Evolutionary conservation across 2,113 vertebrate genomes (phyloP).

Genomic region (Numida meleagris): DNA sequence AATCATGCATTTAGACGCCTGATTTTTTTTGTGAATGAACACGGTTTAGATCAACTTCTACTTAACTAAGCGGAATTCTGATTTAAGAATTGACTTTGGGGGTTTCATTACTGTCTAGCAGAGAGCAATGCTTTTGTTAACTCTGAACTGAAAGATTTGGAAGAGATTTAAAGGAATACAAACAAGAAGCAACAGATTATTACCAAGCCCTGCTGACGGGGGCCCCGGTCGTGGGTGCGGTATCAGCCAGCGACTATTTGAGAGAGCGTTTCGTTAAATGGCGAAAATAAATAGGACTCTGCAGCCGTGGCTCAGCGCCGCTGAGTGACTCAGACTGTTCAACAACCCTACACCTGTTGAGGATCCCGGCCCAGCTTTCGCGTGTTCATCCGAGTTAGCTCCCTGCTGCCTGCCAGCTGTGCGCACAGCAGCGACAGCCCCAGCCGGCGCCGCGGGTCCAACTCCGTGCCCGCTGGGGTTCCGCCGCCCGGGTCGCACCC

Average conservation of each 20-base stretch:
- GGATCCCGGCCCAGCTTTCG: background rate
- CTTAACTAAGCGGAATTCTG: background rate
- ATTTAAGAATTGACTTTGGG: background rate
- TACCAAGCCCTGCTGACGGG: background rate
- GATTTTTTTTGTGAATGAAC: background rate
- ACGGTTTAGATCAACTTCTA: background rate
- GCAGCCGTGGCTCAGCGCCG: background rate
- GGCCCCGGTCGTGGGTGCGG: background rate
- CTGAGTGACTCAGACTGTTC: background rate
- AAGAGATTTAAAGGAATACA: background rate
- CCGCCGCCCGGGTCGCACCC: too few species aligned
- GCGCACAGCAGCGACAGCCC: background rate
- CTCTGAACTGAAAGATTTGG: background rate
- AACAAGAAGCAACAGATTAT: background rate
- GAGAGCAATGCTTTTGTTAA: background rate
- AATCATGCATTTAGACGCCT: background rate
- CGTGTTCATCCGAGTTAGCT: background rate
- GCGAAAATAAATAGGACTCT: background rate
- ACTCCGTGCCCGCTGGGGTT: too few species aligned
- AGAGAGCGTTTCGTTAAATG: background rate
- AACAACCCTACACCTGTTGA: conserved; percentile 27
- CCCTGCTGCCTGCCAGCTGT: too few species aligned
- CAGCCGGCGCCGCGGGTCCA: too few species aligned
- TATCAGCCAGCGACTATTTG: background rate
- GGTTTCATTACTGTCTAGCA: background rate